phyloP scores from a whole-genome alignment of 1,140 invertebrate species.

The Dryas iulia region DNA sequence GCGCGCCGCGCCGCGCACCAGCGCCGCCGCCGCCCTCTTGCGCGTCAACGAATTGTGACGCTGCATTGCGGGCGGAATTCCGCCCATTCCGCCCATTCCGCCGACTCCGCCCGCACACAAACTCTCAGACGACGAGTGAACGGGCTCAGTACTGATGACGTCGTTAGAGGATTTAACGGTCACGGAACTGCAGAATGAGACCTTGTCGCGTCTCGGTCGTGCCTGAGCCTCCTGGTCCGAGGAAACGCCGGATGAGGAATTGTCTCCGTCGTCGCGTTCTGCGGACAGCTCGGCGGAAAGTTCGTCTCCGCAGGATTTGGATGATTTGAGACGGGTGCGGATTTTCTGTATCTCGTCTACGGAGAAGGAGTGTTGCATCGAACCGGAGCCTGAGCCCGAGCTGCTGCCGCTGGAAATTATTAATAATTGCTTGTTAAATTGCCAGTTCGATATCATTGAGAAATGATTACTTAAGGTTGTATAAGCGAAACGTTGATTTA shows the following conservation, averaged over 20 bases:
- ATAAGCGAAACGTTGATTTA: background rate
- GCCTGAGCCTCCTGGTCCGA: slow-evolving; percentile 87
- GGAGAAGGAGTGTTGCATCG: slow-evolving; percentile 90
- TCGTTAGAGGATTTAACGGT: slow-evolving; percentile 78
- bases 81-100: too few relatives aligned
- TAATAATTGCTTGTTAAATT: background rate
- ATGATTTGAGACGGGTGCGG: slow-evolving; percentile 89
- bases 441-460: background rate
- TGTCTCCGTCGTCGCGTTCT: slow-evolving; percentile 89
- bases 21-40: slow-evolving; percentile 79
- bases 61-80: slow-evolving; percentile 75
- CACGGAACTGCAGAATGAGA: slow-evolving; percentile 77
- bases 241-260: slow-evolving; percentile 92
- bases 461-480: background rate
- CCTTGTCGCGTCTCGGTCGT: slow-evolving; percentile 69
- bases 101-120: too few relatives aligned
- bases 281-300: slow-evolving; percentile 80
- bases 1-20: slow-evolving; percentile 55
- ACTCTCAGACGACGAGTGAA: slow-evolving; percentile 71
- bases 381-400: slow-evolving; percentile 86
- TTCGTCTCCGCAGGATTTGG: slow-evolving; percentile 91
- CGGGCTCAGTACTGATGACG: slow-evolving; percentile 79
- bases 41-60: slow-evolving; percentile 82
- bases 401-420: slow-evolving; percentile 82
- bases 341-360: slow-evolving; percentile 94